Conservation (phyloP, 2,113 vertebrate species). For the Sterna hirundo region DNA sequence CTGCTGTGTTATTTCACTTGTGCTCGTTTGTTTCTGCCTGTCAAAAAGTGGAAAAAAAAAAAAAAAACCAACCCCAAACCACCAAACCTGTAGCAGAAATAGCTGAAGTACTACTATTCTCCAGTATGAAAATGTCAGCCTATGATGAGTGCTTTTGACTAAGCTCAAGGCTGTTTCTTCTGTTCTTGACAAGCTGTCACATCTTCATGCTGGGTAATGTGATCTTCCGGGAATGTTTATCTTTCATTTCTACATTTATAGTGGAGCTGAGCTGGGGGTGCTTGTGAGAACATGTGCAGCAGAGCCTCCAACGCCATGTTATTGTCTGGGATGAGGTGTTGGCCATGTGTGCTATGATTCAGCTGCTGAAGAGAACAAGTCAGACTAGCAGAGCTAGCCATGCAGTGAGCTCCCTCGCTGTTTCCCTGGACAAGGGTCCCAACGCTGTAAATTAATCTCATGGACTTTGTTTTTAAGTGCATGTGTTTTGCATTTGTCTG, state of each 20-base stretch:
- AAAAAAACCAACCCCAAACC: too few relatives aligned
- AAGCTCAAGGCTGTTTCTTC: neutral
- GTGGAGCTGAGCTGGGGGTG: neutral
- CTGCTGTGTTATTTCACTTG: slow-evolving; percentile 1
- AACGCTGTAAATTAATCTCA: neutral
- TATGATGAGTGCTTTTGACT: neutral
- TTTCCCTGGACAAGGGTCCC: neutral
- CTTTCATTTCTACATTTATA: neutral
- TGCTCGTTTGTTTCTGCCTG: neutral
- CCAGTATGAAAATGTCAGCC: neutral
- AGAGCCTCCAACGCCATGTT: neutral
- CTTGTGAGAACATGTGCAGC: neutral
- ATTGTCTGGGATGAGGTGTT: neutral
- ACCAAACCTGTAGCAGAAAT: neutral
- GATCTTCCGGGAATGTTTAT: neutral
- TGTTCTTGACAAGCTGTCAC: slow-evolving; percentile 2
- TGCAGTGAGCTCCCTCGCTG: neutral
- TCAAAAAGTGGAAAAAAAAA: neutral
- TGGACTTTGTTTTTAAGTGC: neutral
- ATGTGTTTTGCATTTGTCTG: neutral
- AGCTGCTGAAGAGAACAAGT: neutral
- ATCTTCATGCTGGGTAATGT: neutral
- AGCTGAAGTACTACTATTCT: neutral
- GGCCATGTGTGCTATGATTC: neutral
- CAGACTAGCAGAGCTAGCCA: neutral